Evolutionary conservation across 2,113 vertebrate genomes (phyloP), one percentile per base, ranked within the genome.

Genomic region (Bubo scandiacus): DNA sequence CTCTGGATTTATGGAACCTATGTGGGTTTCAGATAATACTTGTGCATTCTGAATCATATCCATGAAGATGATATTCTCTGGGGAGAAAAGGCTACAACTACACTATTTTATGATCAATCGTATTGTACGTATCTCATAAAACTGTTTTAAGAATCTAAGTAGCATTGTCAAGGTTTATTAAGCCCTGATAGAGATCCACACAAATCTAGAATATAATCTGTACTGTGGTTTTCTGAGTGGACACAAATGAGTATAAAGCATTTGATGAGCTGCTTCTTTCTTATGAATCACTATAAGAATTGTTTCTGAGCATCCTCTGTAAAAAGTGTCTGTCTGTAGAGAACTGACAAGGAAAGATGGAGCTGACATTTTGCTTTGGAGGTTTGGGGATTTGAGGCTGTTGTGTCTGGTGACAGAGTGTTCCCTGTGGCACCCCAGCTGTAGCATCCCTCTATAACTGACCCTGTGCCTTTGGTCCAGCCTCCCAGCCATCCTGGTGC

Each of bases 101-200:
- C 5, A 5, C 62, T 75, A 32, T 17, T 0, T 0, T 59, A 32
- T 40, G 36, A 77, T 65, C 34, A 30, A 2, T 55, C 0, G 1
- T 30, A n/a, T 51, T 47, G 21, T 34, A 23, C 2, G 0, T 70
- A 38, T 47, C 43, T 82, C 58, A 67, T 29, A 52, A 84, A 79
- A 26, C 17, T 42, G 5, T 40, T 75, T 67, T n/a, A 66, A 63
- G 57, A 54, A 16, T 55, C 7, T n/a, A 55, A 78, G 32, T 34
- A 67, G 34, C 9, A 26, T 27, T 65, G 32, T 15, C 52, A 85
- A 84, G 34, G 26, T 11, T 90, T 85, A 38, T 29, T 34, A 81
- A 74, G 15, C n/a, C 29, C 26, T 59, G 47, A 58, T 5, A 71
- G 29, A 91, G 32, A 22, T 34, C 22, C 12, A 19, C 8, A 42